These are phyloP conservation scores for Bos javanicus DNA, from an alignment of 2,113 vertebrate genomes.

Conservation along the genomic window DNA sequence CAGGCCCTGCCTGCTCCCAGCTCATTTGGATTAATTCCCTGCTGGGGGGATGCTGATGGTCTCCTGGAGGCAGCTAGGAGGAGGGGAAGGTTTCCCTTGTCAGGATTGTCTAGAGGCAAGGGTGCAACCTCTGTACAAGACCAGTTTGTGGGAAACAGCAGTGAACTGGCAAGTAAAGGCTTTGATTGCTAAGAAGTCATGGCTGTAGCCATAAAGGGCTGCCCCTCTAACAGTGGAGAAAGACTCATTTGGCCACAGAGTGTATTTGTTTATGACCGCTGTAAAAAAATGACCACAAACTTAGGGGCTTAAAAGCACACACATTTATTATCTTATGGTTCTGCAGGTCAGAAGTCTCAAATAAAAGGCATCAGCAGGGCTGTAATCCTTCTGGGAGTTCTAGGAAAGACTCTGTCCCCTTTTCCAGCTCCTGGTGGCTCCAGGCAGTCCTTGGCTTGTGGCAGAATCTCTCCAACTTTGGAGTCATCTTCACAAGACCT, in stretches of 20 bases:
- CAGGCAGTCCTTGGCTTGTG: not conserved
- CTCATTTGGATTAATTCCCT: constrained; percentile 21
- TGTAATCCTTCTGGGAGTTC: not conserved
- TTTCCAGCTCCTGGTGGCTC: not conserved
- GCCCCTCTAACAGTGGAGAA: not conserved
- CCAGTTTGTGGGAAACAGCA: not conserved
- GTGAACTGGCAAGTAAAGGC: not conserved
- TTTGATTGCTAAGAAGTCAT: not conserved
- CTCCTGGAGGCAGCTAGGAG: constrained; percentile 19
- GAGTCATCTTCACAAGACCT: not conserved
- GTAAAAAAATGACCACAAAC: not conserved
- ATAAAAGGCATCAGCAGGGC: not conserved
- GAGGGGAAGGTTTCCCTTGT: constrained; percentile 40
- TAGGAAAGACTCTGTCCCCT: not conserved
- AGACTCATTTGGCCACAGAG: not conserved
- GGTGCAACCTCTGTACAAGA: not conserved
- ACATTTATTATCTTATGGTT: not conserved
- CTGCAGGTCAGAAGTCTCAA: not conserved
- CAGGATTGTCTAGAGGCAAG: constrained; percentile 70
- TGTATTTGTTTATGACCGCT: not conserved
- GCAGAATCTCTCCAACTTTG: too few relatives aligned
- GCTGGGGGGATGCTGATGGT: constrained; percentile 52
- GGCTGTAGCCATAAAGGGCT: not conserved
- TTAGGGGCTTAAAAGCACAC: not conserved
- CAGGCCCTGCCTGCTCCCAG: not conserved